Percentiles rank a stretch among this genome's conserved stretches.
These are phyloP conservation scores for Chelidonichthys spinosus DNA, from an alignment of 2,797 vertebrate species.

Conservation along the genomic window DNA sequence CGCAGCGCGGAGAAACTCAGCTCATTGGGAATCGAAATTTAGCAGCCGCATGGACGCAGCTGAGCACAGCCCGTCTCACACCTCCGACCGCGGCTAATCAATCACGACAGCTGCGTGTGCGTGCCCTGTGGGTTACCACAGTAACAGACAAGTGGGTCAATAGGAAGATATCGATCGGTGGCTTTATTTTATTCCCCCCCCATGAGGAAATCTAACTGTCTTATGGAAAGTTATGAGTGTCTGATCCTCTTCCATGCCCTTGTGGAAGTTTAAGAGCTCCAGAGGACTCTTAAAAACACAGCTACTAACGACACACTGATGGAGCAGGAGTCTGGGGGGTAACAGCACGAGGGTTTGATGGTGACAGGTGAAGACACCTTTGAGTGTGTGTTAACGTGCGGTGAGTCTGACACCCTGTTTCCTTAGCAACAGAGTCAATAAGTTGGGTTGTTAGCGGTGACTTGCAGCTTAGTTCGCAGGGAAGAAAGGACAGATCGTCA, in stretches of 20 bases:
- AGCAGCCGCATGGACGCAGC: slow-evolving; percentile 33
- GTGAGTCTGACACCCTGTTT: slow-evolving; percentile 21
- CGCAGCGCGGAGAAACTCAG: slow-evolving; percentile 25
- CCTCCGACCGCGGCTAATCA: slow-evolving; percentile 63
- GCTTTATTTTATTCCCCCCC: slow-evolving; percentile 45
- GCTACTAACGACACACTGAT: slow-evolving; percentile 13
- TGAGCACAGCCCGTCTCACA: slow-evolving; percentile 48
- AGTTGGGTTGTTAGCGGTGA: slow-evolving; percentile 1
- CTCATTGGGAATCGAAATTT: slow-evolving; percentile 47
- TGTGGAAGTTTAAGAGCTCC: slow-evolving; percentile 37
- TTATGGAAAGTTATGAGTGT: slow-evolving; percentile 45
- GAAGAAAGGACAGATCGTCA: not conserved
- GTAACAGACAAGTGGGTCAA: slow-evolving; percentile 71
- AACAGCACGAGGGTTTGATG: slow-evolving; percentile 4
- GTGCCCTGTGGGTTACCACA: slow-evolving; percentile 55
- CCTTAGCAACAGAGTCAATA: slow-evolving; percentile 8
- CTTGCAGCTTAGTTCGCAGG: slow-evolving; percentile 22
- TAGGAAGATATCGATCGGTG: slow-evolving; percentile 64
- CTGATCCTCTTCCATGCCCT: slow-evolving; percentile 39
- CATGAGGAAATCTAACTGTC: slow-evolving; percentile 45
- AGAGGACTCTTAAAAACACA: slow-evolving; percentile 18
- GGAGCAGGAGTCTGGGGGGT: not conserved
- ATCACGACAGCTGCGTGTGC: slow-evolving; percentile 59
- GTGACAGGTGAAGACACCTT: slow-evolving; percentile 32
- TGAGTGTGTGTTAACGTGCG: slow-evolving; percentile 39